Evolutionary conservation across 2,888 invertebrate genomes (phyloP).

Genomic region (Drosophila recens): DNA sequence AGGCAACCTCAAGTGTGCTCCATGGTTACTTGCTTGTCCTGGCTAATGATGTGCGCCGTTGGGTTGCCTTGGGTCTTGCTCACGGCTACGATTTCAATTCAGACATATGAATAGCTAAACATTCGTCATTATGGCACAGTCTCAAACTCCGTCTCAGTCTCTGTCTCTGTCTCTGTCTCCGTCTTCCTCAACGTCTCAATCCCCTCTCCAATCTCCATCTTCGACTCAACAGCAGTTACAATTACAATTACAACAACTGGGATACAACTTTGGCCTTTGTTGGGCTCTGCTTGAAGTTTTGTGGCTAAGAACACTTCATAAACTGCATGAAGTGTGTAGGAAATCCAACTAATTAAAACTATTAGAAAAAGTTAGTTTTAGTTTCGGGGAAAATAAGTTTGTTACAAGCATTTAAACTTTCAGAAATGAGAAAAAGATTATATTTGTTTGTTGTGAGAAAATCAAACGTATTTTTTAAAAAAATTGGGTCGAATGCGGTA

Average conservation of each 20-base stretch:
- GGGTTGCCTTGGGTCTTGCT: constrained; percentile 38
- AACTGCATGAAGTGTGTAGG: constrained; percentile 1
- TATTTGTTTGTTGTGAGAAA: background rate
- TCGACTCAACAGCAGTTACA: constrained; percentile 43
- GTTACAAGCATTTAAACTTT: background rate
- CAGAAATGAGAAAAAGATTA: background rate
- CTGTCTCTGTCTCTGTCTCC: background rate
- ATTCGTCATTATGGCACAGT: constrained; percentile 74
- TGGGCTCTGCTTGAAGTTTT: constrained; percentile 41
- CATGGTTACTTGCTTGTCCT: constrained; percentile 70
- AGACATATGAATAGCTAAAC: constrained; percentile 74
- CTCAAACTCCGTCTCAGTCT: constrained; percentile 2
- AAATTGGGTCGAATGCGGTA: background rate
- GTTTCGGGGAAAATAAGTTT: background rate
- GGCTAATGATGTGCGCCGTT: constrained; percentile 80
- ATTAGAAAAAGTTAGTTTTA: background rate
- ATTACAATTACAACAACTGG: constrained; percentile 50
- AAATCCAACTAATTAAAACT: constrained; percentile 26
- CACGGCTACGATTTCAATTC: constrained; percentile 56
- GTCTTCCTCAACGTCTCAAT: background rate
- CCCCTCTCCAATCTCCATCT: background rate
- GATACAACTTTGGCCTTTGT: constrained; percentile 18
- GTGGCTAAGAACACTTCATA: constrained; percentile 36
- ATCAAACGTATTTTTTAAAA: background rate
- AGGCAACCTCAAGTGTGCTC: constrained; percentile 80